Evolutionary conservation across 2,113 vertebrate genomes (phyloP).

Genomic region (Plectropomus leopardus): DNA sequence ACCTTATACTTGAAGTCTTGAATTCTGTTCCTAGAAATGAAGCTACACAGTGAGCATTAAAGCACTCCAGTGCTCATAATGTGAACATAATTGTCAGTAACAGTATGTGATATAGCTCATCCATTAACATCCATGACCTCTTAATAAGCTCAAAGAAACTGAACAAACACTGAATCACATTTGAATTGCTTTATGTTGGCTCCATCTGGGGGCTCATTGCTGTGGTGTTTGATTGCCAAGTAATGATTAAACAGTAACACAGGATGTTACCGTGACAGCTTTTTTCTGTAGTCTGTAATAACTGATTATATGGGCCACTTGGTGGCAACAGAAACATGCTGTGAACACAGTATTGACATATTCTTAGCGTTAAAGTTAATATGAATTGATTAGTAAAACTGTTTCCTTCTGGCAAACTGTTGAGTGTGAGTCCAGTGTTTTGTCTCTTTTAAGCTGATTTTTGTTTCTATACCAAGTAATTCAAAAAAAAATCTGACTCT

Average conservation of each 20-base stretch:
- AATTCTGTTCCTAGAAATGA: background rate
- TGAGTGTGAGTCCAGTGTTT: background rate
- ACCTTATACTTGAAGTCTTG: background rate
- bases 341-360: background rate
- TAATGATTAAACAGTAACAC: background rate
- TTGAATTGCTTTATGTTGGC: background rate
- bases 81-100: background rate
- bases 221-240: background rate
- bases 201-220: background rate
- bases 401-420: too few relatives aligned
- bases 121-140: background rate
- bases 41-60: background rate
- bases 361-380: too few relatives aligned
- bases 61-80: background rate
- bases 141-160: background rate
- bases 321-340: background rate
- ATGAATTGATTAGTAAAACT: too few relatives aligned
- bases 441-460: background rate
- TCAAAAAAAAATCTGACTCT: too few relatives aligned
- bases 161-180: too few relatives aligned
- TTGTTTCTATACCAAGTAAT: background rate
- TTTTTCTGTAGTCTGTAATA: background rate
- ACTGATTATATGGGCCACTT: background rate
- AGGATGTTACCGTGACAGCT: background rate
- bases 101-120: background rate